Conservation (phyloP, 2,888 invertebrate species). For the Eupithecia centaureata region DNA sequence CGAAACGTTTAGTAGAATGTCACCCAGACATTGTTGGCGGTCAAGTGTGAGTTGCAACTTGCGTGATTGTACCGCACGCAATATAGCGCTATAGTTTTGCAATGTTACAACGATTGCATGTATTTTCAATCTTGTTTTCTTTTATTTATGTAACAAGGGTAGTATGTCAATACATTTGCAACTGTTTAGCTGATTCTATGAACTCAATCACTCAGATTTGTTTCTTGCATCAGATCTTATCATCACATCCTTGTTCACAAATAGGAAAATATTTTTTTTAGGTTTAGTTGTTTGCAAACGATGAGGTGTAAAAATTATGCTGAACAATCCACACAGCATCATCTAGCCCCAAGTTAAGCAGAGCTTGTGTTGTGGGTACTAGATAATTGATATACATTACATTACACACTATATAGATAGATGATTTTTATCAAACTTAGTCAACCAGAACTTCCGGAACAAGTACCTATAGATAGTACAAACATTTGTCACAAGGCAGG, state of each 20-base stretch:
- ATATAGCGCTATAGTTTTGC: constrained; percentile 45
- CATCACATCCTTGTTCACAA: constrained; percentile 15
- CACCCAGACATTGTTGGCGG: constrained; percentile 29
- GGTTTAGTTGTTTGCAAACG: neutral
- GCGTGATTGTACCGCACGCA: constrained; percentile 43
- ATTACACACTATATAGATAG: too few relatives aligned
- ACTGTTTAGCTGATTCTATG: constrained; percentile 31
- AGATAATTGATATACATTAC: neutral
- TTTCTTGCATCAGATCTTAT: constrained; percentile 17
- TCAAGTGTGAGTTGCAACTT: constrained; percentile 40
- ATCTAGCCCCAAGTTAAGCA: neutral
- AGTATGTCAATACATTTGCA: constrained; percentile 44
- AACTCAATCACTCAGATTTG: constrained; percentile 14
- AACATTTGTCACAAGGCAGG: neutral
- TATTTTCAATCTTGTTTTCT: constrained; percentile 47
- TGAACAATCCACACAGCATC: neutral
- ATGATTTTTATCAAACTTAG: too few relatives aligned
- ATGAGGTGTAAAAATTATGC: neutral
- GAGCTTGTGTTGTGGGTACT: neutral
- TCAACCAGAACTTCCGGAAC: too few relatives aligned
- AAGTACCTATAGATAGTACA: too few relatives aligned
- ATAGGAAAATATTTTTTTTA: neutral
- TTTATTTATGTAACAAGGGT: constrained; percentile 48
- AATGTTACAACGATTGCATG: constrained; percentile 46
- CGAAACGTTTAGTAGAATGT: neutral